Evolutionary conservation across 2,797 vertebrate species (phyloP).

Genomic region (Melopsittacus undulatus): DNA sequence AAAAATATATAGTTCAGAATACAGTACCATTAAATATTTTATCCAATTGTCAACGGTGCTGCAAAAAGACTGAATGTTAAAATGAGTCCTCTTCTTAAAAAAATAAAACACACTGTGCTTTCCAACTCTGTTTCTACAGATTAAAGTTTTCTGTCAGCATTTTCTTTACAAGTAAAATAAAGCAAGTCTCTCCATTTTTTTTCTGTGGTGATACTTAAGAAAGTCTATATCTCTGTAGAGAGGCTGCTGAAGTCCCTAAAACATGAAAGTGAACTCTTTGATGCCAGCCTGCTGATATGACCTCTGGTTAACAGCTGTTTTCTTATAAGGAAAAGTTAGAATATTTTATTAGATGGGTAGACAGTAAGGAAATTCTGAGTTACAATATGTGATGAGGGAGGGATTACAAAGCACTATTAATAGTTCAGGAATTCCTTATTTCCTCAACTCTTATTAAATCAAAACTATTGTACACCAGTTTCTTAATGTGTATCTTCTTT

Average conservation of each 20-base stretch:
- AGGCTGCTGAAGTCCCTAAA: not conserved
- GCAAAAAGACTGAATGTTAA: slow-evolving; percentile 14
- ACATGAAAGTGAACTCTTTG: not conserved
- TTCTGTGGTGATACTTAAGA: not conserved
- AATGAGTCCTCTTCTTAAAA: not conserved
- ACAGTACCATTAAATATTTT: slow-evolving; percentile 47
- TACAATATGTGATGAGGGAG: not conserved
- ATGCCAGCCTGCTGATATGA: not conserved
- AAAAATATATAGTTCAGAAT: slow-evolving; percentile 43
- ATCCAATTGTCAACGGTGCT: slow-evolving; percentile 1
- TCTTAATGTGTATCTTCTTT: not conserved
- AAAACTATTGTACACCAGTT: not conserved
- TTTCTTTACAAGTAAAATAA: slow-evolving; percentile 4
- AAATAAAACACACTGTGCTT: not conserved
- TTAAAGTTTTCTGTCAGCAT: slow-evolving; percentile 15
- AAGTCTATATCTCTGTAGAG: not conserved
- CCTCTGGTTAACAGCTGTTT: not conserved
- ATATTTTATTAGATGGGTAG: not conserved
- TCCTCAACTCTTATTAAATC: not conserved
- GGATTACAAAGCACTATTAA: accelerated
- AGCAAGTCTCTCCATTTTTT: not conserved
- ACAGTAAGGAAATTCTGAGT: not conserved
- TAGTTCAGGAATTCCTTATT: not conserved
- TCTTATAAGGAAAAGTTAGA: not conserved
- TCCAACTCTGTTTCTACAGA: not conserved